Evolutionary conservation across 1,140 invertebrate species (phyloP).

Genomic region (Hestina assimilis): DNA sequence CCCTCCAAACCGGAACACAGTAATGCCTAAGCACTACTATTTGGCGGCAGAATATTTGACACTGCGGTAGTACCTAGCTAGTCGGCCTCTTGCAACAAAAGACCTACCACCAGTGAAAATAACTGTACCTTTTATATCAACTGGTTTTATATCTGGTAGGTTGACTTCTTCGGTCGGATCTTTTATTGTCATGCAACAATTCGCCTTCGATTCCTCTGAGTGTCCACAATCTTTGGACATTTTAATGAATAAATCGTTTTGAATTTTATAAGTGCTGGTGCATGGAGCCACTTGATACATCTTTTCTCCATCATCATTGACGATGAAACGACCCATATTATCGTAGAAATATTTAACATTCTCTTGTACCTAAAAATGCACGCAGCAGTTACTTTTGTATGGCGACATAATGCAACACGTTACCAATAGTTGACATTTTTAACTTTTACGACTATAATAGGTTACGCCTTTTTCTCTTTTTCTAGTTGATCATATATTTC

Average conservation of each 20-base stretch:
- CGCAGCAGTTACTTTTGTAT: no score
- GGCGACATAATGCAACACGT: no score
- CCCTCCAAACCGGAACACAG: no score
- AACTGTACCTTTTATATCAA: slow-evolving; percentile 43
- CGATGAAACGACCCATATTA: slow-evolving; percentile 40
- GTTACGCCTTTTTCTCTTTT: no score
- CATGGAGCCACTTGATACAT: slow-evolving; percentile 48
- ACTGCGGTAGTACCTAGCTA: no score
- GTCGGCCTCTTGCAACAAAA: background rate
- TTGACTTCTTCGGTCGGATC: slow-evolving; percentile 30
- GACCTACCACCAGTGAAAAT: background rate
- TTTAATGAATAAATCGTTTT: slow-evolving; percentile 37
- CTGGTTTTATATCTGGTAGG: slow-evolving; percentile 27
- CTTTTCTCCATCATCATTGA: slow-evolving; percentile 37
- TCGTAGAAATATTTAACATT: slow-evolving; percentile 49
- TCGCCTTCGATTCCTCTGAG: slow-evolving; percentile 29
- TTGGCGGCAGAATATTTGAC: no score
- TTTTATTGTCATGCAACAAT: slow-evolving; percentile 38
- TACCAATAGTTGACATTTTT: no score
- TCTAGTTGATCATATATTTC: no score
- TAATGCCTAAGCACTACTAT: no score
- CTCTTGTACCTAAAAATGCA: slow-evolving; percentile 6
- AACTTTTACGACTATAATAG: no score
- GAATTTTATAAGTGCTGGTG: slow-evolving; percentile 44
- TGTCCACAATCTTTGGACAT: slow-evolving; percentile 48